Evolutionary conservation across 2,113 vertebrate species (phyloP).

Genomic region (Marmota flaviventris): DNA sequence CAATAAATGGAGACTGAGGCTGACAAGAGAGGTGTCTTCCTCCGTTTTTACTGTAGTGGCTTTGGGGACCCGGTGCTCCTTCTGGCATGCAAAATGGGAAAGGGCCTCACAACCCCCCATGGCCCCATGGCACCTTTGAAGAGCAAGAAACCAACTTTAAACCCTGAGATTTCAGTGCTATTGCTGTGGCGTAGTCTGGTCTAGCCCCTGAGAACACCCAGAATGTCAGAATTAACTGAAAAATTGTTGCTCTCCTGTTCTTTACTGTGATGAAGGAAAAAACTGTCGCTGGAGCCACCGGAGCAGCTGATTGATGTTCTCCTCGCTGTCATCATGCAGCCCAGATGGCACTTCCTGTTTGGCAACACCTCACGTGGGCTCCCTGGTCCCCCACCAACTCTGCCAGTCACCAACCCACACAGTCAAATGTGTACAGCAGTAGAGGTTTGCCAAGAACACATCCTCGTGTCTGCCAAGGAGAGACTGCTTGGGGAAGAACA

Average conservation of each 20-base stretch:
- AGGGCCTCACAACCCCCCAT: not conserved
- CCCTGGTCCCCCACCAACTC: not conserved
- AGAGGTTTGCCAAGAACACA: conserved; percentile 60
- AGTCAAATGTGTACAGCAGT: conserved; percentile 33
- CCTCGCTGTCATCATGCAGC: not conserved
- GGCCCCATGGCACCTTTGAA: too few species aligned
- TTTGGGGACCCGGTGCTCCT: not conserved
- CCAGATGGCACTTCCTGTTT: conserved; percentile 72
- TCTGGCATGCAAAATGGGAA: not conserved
- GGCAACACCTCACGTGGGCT: conserved; percentile 62
- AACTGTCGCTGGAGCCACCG: not conserved
- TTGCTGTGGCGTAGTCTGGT: not conserved
- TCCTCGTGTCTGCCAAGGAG: conserved; percentile 37
- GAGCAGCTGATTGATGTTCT: not conserved
- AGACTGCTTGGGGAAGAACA: conserved; percentile 6
- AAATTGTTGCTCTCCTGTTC: not conserved
- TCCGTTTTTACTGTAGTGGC: not conserved
- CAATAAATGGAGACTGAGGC: not conserved
- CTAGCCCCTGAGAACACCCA: not conserved
- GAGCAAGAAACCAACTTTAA: not conserved
- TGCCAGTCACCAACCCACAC: conserved; percentile 43
- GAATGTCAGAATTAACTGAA: not conserved
- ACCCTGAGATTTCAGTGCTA: too few species aligned
- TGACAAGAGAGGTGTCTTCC: accelerated
- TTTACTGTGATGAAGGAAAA: not conserved